Evolutionary conservation across 2,888 invertebrate genomes (phyloP), one percentile per base, ranked within the genome.

Genomic region (Xylota sylvarum): DNA sequence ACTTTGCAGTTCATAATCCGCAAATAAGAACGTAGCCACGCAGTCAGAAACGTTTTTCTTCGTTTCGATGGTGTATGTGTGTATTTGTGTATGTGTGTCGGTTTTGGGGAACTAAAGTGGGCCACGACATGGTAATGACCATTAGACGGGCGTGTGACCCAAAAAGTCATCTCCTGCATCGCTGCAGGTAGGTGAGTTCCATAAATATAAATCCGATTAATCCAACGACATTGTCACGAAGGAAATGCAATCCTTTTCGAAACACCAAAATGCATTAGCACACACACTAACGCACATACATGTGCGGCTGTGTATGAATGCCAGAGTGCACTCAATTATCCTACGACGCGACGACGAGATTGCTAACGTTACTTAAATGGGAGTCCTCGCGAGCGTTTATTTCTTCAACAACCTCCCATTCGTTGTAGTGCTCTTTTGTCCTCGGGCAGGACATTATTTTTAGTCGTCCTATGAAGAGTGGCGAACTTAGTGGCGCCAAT

Each of bases 401-500:
- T 43, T 43, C 43, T 43, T 43, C 14, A 43, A 43, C 65, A 64
- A 40, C 17, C 43, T 30, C 17, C 14, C 6, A 19, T 77, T 37
- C 6, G 35, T 55, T 65, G 64, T 64, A 58, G 67, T 62, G 77
- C 46, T 80, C 55, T 64, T 80, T 84, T 82, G 73, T 82, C 82
- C 86, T 86, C 82, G 77, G 37, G 77, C 77, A 82, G 86, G 77
- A 86, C 86, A 78, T 72, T 82, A 86, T 86, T 82, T 86, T 77
- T 72, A 82, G 50, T 76, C 85, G 48, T 48, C 60, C 69, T 23
- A 65, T 48, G 81, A 77, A 82, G 62, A 86, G 50, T 67, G 46
- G 77, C 77, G 43, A 82, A 78, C 86, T 78, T 82, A 64, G 82
- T 82, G 86, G 86, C 86, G 86, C 86, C 86, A 86, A 86, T 78